Evolutionary conservation across 2,797 vertebrate species (phyloP).

Genomic region (Intellagama lesueurii): DNA sequence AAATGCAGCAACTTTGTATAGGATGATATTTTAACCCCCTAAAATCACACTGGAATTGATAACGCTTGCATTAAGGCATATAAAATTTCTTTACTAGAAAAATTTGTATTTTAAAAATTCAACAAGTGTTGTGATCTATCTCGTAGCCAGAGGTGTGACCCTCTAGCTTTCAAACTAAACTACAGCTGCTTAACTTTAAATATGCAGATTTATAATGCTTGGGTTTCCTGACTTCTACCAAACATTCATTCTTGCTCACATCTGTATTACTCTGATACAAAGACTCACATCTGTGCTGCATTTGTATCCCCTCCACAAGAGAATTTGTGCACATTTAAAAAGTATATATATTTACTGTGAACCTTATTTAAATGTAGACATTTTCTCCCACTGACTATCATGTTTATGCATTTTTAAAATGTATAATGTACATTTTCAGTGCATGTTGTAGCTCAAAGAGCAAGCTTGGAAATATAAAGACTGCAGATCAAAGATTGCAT

Average conservation of each 20-base stretch:
- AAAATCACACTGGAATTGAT: neutral
- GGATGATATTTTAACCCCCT: constrained; percentile 21
- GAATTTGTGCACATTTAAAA: neutral
- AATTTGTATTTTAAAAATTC: neutral
- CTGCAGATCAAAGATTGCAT: too few relatives aligned
- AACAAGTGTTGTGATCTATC: neutral
- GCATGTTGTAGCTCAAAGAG: too few relatives aligned
- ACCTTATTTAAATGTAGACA: neutral
- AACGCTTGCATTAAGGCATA: neutral
- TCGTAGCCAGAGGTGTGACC: neutral
- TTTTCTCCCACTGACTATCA: neutral
- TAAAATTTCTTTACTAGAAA: constrained; percentile 28
- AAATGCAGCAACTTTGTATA: constrained; percentile 24
- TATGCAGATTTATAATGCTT: neutral
- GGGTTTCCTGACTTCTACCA: neutral
- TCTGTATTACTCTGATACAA: too few relatives aligned
- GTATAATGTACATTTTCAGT: neutral
- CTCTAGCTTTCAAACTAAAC: neutral
- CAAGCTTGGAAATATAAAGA: too few relatives aligned
- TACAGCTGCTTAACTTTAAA: neutral
- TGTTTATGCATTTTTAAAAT: neutral
- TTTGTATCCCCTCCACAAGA: neutral
- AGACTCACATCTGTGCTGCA: neutral
- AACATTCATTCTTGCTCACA: neutral
- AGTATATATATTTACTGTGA: neutral